Percentiles rank a stretch among this genome's conserved stretches.
Conservation (phyloP, 2,888 invertebrate species). For the Argyresthia albistria region DNA sequence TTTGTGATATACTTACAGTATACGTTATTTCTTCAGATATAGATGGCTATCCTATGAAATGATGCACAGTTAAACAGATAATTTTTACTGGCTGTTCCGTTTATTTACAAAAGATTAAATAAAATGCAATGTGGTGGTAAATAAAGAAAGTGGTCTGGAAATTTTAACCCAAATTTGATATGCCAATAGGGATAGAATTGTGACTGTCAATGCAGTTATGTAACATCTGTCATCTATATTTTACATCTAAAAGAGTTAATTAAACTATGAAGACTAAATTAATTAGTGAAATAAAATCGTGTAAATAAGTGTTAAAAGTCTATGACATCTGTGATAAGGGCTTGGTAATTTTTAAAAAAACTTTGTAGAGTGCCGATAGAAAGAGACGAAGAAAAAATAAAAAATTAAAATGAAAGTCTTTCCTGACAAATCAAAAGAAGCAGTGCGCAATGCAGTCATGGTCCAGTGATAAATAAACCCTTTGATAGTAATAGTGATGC, state of each 20-base stretch:
- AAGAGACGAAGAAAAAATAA: background rate
- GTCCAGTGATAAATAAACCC: background rate
- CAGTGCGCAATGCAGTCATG: background rate
- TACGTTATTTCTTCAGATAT: constrained; percentile 72
- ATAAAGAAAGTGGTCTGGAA: background rate
- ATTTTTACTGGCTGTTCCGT: constrained; percentile 74
- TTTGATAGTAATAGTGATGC: background rate
- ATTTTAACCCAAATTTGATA: background rate
- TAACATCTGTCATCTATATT: too few relatives aligned
- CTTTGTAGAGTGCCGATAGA: too few relatives aligned
- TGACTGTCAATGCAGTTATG: background rate
- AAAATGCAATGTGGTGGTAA: constrained; percentile 17
- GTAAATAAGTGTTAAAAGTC: too few relatives aligned
- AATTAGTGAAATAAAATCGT: too few relatives aligned
- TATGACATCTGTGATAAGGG: too few relatives aligned
- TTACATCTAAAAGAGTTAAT: too few relatives aligned
- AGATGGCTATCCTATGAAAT: constrained; percentile 81
- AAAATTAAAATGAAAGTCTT: background rate
- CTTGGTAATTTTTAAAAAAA: too few relatives aligned
- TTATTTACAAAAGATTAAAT: constrained; percentile 54
- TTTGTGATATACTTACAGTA: constrained; percentile 73
- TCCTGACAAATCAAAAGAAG: background rate
- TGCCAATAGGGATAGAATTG: background rate
- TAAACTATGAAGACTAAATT: too few relatives aligned
- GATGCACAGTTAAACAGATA: constrained; percentile 84